Evolutionary conservation across 2,888 invertebrate species (phyloP), one percentile per base, ranked within the genome.

Genomic region (Spicauda simplicius): DNA sequence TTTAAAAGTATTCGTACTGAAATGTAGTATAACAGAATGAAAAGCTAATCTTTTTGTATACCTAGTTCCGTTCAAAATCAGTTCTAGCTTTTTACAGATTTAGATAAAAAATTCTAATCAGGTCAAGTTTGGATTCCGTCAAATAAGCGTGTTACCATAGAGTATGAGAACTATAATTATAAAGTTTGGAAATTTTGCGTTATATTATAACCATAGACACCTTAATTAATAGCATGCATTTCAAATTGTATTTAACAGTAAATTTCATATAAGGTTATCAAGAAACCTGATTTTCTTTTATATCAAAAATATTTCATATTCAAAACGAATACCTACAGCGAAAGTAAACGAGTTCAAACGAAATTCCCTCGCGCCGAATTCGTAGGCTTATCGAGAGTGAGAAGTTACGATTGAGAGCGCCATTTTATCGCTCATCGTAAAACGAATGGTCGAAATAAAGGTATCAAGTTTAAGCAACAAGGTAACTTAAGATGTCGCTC

Each of bases 391-490:
- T 48, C 48, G 25, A 25, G 25, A 48, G 25, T 48, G 25, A 25
- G 48, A 59, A 59, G 48, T 59, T 59, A 59, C 59, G 59, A 59
- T 59, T 25, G 30, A 48, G 48, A 59, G 59, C 48, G 16, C 11
- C 25, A 59, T 60, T 60, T 60, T 60, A 60, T 12, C 30, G 33
- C 60, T 52, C 50, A 50, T 60, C 60, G 52, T 60, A 60, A 60
- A 60, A 50, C 33, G 52, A 60, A 60, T 33, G 52, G 60, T 52
- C 52, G 33, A 60, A 54, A 61, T 53, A 61, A 61, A 61, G 37
- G 61, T 61, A 61, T 37, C 61, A 61, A 53, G 33, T 61, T 25
- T 25, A 52, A 52, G 61, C 61, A 53, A 61, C 61, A 19, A 18
- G 61, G 61, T 18, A 18, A 19, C 52, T 53, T 61, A 53, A 53